Conservation (phyloP, 2,113 vertebrate species). For the Meles meles region DNA sequence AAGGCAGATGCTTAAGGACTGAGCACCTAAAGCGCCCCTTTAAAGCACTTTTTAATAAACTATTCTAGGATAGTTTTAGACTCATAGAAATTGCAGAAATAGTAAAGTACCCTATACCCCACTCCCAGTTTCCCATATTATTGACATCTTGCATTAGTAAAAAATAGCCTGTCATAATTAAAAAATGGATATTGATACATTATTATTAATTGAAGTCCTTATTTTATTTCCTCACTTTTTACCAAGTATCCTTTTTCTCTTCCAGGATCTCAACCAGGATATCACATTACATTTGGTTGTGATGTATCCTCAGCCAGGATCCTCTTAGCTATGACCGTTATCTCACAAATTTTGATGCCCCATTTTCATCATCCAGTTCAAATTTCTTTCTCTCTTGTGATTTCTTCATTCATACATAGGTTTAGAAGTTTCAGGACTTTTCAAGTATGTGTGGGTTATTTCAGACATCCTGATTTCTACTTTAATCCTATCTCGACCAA, state of each 20-base stretch:
- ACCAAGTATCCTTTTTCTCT: neutral
- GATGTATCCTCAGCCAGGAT: neutral
- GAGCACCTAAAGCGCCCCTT: too few relatives aligned
- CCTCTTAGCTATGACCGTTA: neutral
- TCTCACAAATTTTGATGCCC: neutral
- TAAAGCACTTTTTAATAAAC: neutral
- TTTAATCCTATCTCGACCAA: neutral
- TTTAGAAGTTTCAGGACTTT: neutral
- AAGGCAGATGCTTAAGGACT: too few relatives aligned
- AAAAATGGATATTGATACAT: neutral
- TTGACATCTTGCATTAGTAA: neutral
- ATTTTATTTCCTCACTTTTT: neutral
- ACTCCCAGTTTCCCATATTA: neutral
- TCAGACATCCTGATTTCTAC: neutral
- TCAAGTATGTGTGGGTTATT: neutral
- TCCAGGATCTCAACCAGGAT: neutral
- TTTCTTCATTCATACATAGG: neutral
- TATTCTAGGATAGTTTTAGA: conserved; percentile 5
- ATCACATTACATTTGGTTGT: neutral
- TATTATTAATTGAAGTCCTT: neutral
- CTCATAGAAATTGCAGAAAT: neutral
- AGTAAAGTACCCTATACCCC: neutral
- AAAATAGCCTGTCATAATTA: neutral
- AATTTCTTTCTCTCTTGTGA: neutral
- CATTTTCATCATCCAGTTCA: conserved; percentile 14